A percentile compares a stretch with the other conserved stretches of the same genome.
Evolutionary conservation across 2,113 vertebrate species (phyloP).

Genomic region (Prietella phreatophila): DNA sequence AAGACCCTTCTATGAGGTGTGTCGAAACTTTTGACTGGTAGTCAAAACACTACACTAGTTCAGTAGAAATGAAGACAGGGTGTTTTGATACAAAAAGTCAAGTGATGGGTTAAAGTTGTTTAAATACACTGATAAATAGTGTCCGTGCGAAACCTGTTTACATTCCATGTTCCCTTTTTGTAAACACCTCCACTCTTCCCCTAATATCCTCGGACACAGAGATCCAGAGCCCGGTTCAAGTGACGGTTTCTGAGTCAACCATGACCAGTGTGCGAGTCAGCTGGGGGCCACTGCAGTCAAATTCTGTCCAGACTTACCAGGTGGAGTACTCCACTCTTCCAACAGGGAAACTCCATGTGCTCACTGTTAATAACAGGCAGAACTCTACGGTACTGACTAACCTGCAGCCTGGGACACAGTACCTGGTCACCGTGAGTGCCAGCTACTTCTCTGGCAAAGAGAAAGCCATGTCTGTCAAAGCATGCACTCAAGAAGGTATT

Average conservation of each 20-base stretch:
- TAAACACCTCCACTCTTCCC: neutral
- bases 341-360: constrained; percentile 64
- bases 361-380: constrained; percentile 69
- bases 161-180: constrained; percentile 13
- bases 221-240: constrained; percentile 71
- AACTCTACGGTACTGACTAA: constrained; percentile 81
- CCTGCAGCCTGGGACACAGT: constrained; percentile 83
- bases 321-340: constrained; percentile 82
- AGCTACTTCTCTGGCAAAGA: constrained; percentile 78
- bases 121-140: neutral
- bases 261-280: constrained; percentile 80
- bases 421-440: constrained; percentile 86
- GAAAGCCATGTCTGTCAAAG: constrained; percentile 86
- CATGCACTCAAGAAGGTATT: constrained; percentile 80
- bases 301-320: constrained; percentile 70
- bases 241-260: constrained; percentile 79
- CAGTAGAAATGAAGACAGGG: neutral
- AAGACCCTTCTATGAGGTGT: neutral
- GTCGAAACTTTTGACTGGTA: neutral
- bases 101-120: neutral
- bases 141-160: neutral
- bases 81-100: neutral
- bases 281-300: constrained; percentile 80
- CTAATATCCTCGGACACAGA: neutral
- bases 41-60: neutral